Evolutionary conservation across 2,888 invertebrate genomes (phyloP).

Genomic region (Lysandra bellargus): DNA sequence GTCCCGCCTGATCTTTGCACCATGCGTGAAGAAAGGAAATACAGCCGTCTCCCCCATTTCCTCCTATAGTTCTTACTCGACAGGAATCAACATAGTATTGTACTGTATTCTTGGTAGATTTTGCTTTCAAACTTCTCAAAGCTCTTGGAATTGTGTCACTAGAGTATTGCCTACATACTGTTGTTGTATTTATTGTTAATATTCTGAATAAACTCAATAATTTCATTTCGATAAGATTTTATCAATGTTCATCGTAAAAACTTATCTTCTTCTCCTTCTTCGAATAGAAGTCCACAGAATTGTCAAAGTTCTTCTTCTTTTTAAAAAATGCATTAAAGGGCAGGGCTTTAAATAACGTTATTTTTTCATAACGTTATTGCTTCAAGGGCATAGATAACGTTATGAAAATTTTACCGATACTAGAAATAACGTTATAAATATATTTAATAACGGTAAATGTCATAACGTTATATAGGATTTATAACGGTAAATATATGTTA

Average conservation of each 20-base stretch:
- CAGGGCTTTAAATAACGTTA: no score
- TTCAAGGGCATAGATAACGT: no score
- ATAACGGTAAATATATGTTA: no score
- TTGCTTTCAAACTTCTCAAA: conserved; percentile 65
- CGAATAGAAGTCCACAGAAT: not conserved
- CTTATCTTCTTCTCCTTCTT: conserved; percentile 26
- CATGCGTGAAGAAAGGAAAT: conserved; percentile 91
- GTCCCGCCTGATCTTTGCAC: conserved; percentile 94
- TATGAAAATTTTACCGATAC: no score
- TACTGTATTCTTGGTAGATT: conserved; percentile 61
- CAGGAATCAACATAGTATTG: conserved; percentile 87
- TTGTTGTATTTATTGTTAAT: conserved; percentile 36
- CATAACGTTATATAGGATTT: no score
- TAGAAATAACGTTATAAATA: no score
- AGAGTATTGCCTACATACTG: conserved; percentile 48
- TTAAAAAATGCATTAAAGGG: not conserved
- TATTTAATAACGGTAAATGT: no score
- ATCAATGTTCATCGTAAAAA: conserved; percentile 28
- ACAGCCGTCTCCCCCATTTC: conserved; percentile 96
- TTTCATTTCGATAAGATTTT: conserved; percentile 38
- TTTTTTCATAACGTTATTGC: no score
- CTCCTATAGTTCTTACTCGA: conserved; percentile 85
- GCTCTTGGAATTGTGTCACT: conserved; percentile 60
- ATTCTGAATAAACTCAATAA: conserved; percentile 38
- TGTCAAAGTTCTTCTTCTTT: conserved; percentile 6